Evolutionary conservation across 2,888 invertebrate genomes (phyloP), one percentile per base, ranked within the genome.

Genomic region (Diadegma fenestrale): DNA sequence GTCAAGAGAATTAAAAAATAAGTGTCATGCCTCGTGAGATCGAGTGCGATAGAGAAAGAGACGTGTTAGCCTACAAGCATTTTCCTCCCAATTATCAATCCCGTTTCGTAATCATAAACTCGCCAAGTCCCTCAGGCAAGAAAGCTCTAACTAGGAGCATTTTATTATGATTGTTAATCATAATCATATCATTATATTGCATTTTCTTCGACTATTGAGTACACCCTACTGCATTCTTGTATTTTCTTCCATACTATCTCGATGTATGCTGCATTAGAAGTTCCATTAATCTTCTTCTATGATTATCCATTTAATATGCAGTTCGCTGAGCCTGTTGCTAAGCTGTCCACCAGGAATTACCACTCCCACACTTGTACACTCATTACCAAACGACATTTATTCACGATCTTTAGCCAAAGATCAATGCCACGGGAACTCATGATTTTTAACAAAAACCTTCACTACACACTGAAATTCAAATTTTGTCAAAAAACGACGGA

Each of bases 81-180:
- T 82, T 82, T 66, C 19, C 64, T 71, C 82, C 66, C 82, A 66
- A 82, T 82, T 77, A 72, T 63, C 37, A 64, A 71, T 77, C 71
- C 64, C 26, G 77, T 77, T 82, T 77, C 45, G 37, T 61, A 75
- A 81, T 75, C 68, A 58, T 61, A 68, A 68, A 75, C 43, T 69
- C 68, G 68, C 66, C 14, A 45, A 22, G 45, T 68, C 43, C 51
- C 66, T 17, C 19, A 22, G 43, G 2, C 45, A 19, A 26, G 4
- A 61, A 22, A 75, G 26, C 58, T 66, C 37, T 26, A 69, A 61
- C 68, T 43, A 48, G 33, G 12, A 43, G 58, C 61, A 37, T 81
- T 68, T 75, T 75, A 68, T 75, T 81, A 63, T 61, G 33, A 61
- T 75, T 81, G 30, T 58, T 41, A 61, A 14, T 22, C 19, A 51